A percentile compares a stretch with the other conserved stretches of the same genome.
Conservation (phyloP, 2,113 vertebrate species). For the Stictonetta naevosa region DNA sequence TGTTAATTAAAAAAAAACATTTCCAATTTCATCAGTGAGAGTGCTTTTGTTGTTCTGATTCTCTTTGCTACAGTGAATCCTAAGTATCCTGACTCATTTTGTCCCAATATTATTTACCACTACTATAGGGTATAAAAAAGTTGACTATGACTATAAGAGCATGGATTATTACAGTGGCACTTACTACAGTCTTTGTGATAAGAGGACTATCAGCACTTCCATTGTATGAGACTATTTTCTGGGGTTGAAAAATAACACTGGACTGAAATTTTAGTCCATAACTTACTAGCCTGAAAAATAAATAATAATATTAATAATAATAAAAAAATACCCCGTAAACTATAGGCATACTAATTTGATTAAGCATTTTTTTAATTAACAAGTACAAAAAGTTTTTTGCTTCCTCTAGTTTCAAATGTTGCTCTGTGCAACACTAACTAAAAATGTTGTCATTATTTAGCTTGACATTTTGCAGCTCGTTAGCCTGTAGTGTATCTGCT, state of each 20-base stretch:
- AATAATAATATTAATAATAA: no score
- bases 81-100: conserved; percentile 80
- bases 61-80: conserved; percentile 83
- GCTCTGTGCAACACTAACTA: not conserved
- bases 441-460: not conserved
- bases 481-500: not conserved
- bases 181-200: conserved; percentile 23
- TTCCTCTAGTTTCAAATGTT: not conserved
- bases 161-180: conserved; percentile 25
- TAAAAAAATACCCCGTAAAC: not conserved
- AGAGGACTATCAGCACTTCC: conserved; percentile 10
- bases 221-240: not conserved
- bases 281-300: not conserved
- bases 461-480: not conserved
- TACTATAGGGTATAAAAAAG: conserved; percentile 68
- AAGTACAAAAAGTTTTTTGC: not conserved
- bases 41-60: conserved; percentile 81
- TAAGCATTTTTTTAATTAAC: conserved; percentile 27
- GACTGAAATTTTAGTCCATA: not conserved
- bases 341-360: not conserved
- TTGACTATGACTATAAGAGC: conserved; percentile 40
- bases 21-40: conserved; percentile 86
- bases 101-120: conserved; percentile 75
- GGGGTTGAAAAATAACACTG: not conserved
- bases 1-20: conserved; percentile 87